Conservation (phyloP, 1,140 invertebrate genomes). For the Eumeta japonica region DNA sequence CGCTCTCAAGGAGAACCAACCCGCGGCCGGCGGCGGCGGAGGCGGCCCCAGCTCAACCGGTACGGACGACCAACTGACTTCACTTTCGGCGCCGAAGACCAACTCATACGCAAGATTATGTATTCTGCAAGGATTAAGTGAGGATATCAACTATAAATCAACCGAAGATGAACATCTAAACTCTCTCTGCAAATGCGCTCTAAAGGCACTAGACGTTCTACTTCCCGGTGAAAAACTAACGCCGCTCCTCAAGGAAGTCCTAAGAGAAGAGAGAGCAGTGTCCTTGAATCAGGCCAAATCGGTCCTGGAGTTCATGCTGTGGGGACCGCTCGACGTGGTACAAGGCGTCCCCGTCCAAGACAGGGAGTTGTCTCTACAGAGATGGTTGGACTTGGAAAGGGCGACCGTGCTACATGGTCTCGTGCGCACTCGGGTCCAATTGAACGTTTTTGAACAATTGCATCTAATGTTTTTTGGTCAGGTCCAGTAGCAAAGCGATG, state of each 20-base stretch:
- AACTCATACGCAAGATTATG: slow-evolving; percentile 64
- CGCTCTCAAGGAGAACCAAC: slow-evolving; percentile 55
- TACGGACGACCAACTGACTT: slow-evolving; percentile 44
- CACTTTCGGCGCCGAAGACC: slow-evolving; percentile 51
- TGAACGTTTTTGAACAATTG: slow-evolving; percentile 75
- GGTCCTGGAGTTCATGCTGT: slow-evolving; percentile 78
- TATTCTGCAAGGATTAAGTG: slow-evolving; percentile 68
- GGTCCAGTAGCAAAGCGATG: slow-evolving; percentile 76
- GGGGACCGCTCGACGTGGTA: slow-evolving; percentile 77
- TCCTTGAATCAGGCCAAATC: slow-evolving; percentile 72
- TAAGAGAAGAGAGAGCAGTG: slow-evolving; percentile 69
- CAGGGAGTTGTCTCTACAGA: slow-evolving; percentile 69
- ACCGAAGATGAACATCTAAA: slow-evolving; percentile 61
- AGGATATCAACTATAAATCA: slow-evolving; percentile 58
- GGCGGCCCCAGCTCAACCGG: slow-evolving; percentile 54
- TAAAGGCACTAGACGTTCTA: slow-evolving; percentile 67
- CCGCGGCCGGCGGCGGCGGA: slow-evolving; percentile 18
- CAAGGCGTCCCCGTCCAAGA: slow-evolving; percentile 66
- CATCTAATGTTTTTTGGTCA: slow-evolving; percentile 78
- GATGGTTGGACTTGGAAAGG: slow-evolving; percentile 81
- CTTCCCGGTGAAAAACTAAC: slow-evolving; percentile 64
- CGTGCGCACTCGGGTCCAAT: slow-evolving; percentile 69
- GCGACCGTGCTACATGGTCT: slow-evolving; percentile 78
- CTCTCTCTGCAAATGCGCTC: slow-evolving; percentile 77
- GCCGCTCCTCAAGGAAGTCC: slow-evolving; percentile 66